Percentiles rank a stretch among this genome's conserved stretches.
These are phyloP conservation scores for Melanotaenia duboulayi DNA, from an alignment of 2,113 vertebrate species.

Conservation along the genomic window DNA sequence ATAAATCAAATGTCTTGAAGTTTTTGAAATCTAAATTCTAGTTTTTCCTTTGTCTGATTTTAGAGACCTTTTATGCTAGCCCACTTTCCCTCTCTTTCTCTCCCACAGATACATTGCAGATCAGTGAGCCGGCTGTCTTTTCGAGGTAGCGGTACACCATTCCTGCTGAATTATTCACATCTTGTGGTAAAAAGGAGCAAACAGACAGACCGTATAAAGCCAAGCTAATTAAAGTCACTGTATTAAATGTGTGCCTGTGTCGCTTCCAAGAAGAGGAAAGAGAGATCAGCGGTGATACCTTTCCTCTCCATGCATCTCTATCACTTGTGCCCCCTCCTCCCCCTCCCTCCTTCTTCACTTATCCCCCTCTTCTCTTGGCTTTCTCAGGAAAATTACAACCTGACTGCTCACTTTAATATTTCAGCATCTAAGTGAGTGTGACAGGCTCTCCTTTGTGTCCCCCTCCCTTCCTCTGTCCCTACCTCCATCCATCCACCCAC, in stretches of 20 bases:
- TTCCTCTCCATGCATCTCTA: conserved; percentile 65
- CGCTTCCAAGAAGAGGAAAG: conserved; percentile 66
- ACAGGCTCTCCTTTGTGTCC: conserved; percentile 83
- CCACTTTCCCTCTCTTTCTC: conserved; percentile 14
- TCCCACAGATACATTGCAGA: conserved; percentile 61
- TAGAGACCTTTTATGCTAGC: not conserved
- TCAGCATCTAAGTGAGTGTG: conserved; percentile 85
- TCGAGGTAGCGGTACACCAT: conserved; percentile 61
- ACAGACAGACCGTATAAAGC: conserved; percentile 63
- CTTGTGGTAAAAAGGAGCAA: conserved; percentile 56
- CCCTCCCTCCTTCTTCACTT: conserved; percentile 66
- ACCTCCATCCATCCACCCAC: conserved; percentile 49
- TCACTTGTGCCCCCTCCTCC: conserved; percentile 41
- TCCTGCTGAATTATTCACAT: conserved; percentile 78
- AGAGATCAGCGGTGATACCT: conserved; percentile 80
- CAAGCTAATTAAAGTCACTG: conserved; percentile 76
- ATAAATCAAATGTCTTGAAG: conserved; percentile 8
- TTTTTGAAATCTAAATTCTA: conserved; percentile 8
- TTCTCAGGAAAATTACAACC: conserved; percentile 86
- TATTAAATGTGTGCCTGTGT: conserved; percentile 78
- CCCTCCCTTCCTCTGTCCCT: conserved; percentile 43
- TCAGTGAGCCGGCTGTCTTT: conserved; percentile 67
- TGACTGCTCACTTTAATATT: conserved; percentile 86
- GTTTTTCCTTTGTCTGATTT: not conserved
- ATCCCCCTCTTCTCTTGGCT: conserved; percentile 73